phyloP scores from a whole-genome alignment of 2,797 vertebrate genomes.

The Karalla daura region DNA sequence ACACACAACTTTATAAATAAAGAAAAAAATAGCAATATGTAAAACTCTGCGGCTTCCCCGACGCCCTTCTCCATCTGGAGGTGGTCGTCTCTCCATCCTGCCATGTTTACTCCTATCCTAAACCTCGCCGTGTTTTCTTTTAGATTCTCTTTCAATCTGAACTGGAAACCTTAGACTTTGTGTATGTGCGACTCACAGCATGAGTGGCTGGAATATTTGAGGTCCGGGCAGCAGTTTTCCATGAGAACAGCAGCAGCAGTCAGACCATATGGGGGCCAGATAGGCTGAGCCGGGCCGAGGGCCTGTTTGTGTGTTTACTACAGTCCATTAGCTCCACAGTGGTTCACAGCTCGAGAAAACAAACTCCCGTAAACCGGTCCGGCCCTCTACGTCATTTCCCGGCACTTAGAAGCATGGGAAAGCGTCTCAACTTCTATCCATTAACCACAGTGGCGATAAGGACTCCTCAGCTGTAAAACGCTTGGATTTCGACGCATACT shows the following conservation, averaged over 20 bases:
- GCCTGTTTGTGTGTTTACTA: slow-evolving; percentile 54
- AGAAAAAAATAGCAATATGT: slow-evolving; percentile 39
- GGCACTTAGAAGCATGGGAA: slow-evolving; percentile 11
- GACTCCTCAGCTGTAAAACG: background rate
- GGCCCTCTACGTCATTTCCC: slow-evolving; percentile 25
- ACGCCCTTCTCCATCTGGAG: slow-evolving; percentile 16
- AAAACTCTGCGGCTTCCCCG: background rate
- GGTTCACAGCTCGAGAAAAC: slow-evolving; percentile 38
- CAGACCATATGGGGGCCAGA: slow-evolving; percentile 53
- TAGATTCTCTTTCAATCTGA: background rate
- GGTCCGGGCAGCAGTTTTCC: slow-evolving; percentile 44
- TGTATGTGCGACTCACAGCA: background rate
- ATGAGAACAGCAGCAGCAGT: slow-evolving; percentile 28
- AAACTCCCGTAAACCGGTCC: no score
- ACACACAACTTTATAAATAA: no score
- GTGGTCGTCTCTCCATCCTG: background rate
- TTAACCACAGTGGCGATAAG: background rate
- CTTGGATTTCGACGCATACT: background rate
- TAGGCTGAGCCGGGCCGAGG: slow-evolving; percentile 25
- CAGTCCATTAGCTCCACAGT: slow-evolving; percentile 33
- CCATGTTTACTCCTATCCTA: slow-evolving; percentile 3
- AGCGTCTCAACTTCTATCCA: background rate
- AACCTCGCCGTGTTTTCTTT: background rate
- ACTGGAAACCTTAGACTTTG: background rate
- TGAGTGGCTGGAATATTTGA: slow-evolving; percentile 37